A percentile compares a stretch with the other conserved stretches of the same genome.
Evolutionary conservation across 2,113 vertebrate genomes (phyloP).

Genomic region (Condylura cristata): DNA sequence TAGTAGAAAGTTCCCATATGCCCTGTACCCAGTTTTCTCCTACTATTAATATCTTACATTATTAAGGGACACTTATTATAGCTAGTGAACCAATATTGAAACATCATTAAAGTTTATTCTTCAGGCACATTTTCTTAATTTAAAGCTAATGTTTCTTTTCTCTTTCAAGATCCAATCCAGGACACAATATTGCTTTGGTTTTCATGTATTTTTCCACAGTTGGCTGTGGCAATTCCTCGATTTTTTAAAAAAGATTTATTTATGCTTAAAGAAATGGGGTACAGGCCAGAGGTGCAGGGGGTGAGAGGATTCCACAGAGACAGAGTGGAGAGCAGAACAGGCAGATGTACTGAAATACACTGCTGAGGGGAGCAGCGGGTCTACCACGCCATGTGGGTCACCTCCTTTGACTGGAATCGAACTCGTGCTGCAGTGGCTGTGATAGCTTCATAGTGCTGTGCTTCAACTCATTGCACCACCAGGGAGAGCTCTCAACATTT

Average conservation of each 20-base stretch:
- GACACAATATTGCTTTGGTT: background rate
- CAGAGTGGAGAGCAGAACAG: no score
- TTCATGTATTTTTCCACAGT: background rate
- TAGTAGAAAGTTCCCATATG: background rate
- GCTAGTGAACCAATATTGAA: background rate
- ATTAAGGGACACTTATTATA: background rate
- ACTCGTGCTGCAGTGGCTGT: no score
- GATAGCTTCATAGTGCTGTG: no score
- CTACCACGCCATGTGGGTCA: no score
- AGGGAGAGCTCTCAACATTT: no score
- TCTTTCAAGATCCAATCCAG: background rate
- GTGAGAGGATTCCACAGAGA: no score
- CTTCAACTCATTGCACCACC: no score
- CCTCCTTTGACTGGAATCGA: no score
- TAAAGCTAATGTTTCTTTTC: background rate
- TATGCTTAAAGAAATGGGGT: no score
- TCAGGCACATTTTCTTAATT: background rate
- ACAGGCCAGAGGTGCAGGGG: no score
- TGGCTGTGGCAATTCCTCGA: background rate
- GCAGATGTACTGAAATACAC: no score
- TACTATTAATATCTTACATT: background rate
- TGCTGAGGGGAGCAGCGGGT: no score
- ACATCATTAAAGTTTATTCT: background rate
- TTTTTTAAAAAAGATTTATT: background rate
- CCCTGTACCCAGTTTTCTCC: background rate